Evolutionary conservation across 2,113 vertebrate species (phyloP).

Genomic region (Oryzias celebensis): DNA sequence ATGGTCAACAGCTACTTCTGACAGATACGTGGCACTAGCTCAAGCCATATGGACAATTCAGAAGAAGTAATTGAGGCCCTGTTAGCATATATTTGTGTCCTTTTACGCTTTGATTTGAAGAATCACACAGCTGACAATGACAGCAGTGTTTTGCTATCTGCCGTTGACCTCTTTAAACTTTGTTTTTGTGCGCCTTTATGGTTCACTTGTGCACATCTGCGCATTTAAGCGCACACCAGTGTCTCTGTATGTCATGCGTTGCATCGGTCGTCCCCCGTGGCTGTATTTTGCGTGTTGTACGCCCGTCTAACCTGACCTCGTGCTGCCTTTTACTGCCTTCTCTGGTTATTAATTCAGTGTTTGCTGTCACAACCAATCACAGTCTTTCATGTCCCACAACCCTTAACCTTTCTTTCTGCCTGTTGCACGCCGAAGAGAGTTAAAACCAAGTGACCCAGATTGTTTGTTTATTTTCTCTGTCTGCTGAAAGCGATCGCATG

Average conservation of each 20-base stretch:
- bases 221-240: constrained; percentile 10
- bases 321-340: constrained; percentile 55
- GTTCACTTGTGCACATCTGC: neutral
- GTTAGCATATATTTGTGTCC: neutral
- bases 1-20: too few species aligned
- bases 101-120: neutral
- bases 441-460: constrained; percentile 55
- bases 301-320: constrained; percentile 29
- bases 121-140: neutral
- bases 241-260: constrained; percentile 31
- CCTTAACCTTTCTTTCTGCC: constrained; percentile 48
- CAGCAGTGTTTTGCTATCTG: constrained; percentile 3
- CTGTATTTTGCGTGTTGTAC: constrained; percentile 10
- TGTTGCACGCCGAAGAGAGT: constrained; percentile 46
- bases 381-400: constrained; percentile 41
- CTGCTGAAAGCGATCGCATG: constrained; percentile 49
- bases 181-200: neutral
- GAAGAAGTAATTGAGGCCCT: neutral
- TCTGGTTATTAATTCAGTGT: constrained; percentile 68
- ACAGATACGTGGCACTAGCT: too few species aligned
- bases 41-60: too few species aligned
- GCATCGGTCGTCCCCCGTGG: constrained; percentile 32
- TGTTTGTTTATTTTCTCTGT: constrained; percentile 43
- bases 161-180: constrained; percentile 17
- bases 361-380: constrained; percentile 60